Conservation (phyloP, 1,140 invertebrate genomes). For the Brachionus angularis region DNA sequence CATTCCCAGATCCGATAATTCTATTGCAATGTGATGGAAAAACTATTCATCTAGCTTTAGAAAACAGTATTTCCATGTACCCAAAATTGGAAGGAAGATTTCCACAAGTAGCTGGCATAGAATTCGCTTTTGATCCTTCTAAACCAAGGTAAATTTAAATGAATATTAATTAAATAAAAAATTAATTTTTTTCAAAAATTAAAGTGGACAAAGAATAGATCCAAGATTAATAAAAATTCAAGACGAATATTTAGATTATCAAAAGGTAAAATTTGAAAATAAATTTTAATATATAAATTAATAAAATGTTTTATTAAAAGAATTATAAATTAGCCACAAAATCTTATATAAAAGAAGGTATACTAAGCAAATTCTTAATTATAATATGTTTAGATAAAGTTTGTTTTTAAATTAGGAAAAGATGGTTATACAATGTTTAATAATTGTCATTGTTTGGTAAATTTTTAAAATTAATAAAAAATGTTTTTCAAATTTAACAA, state of each 20-base stretch:
- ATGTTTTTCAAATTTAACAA: background rate
- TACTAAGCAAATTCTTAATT: too few relatives aligned
- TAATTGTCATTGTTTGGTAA: constrained; percentile 9
- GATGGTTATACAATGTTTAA: constrained; percentile 37
- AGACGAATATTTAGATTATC: constrained; percentile 14
- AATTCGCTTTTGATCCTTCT: constrained; percentile 76
- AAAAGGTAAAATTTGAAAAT: constrained; percentile 1
- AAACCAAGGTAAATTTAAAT: constrained; percentile 65
- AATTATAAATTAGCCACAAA: constrained; percentile 39
- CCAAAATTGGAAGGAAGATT: constrained; percentile 76
- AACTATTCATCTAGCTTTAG: constrained; percentile 62
- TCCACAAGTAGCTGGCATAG: constrained; percentile 70
- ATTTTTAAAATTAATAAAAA: background rate
- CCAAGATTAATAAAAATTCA: constrained; percentile 1
- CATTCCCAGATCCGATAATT: constrained; percentile 76
- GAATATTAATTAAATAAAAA: background rate
- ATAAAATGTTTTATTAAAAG: background rate
- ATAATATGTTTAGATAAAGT: too few relatives aligned
- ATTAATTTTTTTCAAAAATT: background rate
- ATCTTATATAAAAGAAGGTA: constrained; percentile 29
- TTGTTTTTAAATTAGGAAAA: too few relatives aligned
- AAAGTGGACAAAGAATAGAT: constrained; percentile 12
- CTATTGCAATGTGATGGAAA: constrained; percentile 60
- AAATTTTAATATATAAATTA: background rate
- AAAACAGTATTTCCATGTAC: constrained; percentile 73